Conservation (phyloP, 2,888 invertebrate species). For the Euzetes globulus region DNA sequence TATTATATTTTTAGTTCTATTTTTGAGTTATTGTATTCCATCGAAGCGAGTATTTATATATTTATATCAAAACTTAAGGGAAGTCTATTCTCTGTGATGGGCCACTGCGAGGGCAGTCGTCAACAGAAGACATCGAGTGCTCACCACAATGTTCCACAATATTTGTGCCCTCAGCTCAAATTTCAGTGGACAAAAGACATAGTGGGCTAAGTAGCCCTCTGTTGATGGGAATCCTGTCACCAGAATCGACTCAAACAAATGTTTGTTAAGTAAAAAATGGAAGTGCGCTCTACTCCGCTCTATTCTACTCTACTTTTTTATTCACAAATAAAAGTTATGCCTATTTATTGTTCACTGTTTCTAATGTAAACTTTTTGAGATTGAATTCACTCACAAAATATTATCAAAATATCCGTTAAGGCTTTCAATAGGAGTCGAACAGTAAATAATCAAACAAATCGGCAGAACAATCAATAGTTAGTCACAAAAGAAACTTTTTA, state of each 20-base stretch:
- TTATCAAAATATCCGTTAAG: conserved; percentile 11
- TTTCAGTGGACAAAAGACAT: conserved; percentile 9
- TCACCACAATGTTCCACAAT: conserved; percentile 12
- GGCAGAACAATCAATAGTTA: neutral
- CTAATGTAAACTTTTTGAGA: conserved; percentile 29
- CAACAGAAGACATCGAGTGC: conserved; percentile 10
- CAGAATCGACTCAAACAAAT: conserved; percentile 11
- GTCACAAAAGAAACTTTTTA: neutral
- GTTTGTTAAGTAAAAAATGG: conserved; percentile 14
- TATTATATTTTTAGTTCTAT: neutral
- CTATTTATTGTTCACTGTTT: conserved; percentile 28
- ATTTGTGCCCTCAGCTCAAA: conserved; percentile 7
- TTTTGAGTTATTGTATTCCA: neutral
- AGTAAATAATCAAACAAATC: conserved; percentile 2
- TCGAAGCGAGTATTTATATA: conserved; percentile 25
- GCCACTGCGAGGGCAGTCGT: conserved; percentile 12
- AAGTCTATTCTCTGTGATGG: conserved; percentile 21
- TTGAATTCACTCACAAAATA: conserved; percentile 16
- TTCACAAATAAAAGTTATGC: conserved; percentile 19
- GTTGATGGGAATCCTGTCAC: neutral
- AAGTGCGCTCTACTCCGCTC: neutral
- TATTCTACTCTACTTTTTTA: neutral
- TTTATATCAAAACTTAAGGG: conserved; percentile 24
- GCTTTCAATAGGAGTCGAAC: neutral
- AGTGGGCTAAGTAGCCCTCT: conserved; percentile 15